Evolutionary conservation across 1,140 invertebrate species (phyloP), one percentile per base, ranked within the genome.

Genomic region (Drosophila lacteicornis): DNA sequence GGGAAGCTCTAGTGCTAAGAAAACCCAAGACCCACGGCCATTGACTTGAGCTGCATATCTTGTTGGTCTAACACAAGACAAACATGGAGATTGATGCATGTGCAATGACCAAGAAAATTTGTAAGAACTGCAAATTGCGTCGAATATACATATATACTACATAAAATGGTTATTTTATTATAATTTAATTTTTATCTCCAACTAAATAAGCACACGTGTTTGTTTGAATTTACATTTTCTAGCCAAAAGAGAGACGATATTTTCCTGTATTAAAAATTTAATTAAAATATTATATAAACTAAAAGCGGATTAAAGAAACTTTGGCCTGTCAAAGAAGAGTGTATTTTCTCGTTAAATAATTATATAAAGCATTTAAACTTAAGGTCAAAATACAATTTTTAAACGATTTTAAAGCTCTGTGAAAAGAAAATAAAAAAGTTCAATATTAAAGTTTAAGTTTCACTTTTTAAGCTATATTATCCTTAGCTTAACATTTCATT

Each of bases 21-120:
- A 38, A 19, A n/a, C 13, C 17, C 15, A 47, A 25, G 3, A 7
- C 17, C 22, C 2, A 8, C 1, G 13, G 36, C 36, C 38, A 68
- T 40, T 12, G 42, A 66, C 36, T 65, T 11, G 33, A 40, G 22
- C 27, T 30, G 27, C 27, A 60, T 19, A 38, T 22, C 17, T 60
- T 19, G 33, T 65, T 22, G 9, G 15, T 15, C 11, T 19, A 50
- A 55, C 9, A 15, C 11, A 53, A 33, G 27, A 19, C 5, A 51
- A 51, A 33, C 11, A 33, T 51, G 1, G 8, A 2, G 5, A 33
- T 17, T 12, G 2, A 30, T 12, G n/a, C 27, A 51, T 4, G 50
- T 51, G 27, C 4, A 51, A 11, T 15, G 38, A 17, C 43, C 22
- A 38, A 25, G 30, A 13, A 58, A 58, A 19, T 58, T 12, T 15